Base-by-base conservation (phyloP, 2,888 invertebrate genomes). In the Thera obeliscata region DNA sequence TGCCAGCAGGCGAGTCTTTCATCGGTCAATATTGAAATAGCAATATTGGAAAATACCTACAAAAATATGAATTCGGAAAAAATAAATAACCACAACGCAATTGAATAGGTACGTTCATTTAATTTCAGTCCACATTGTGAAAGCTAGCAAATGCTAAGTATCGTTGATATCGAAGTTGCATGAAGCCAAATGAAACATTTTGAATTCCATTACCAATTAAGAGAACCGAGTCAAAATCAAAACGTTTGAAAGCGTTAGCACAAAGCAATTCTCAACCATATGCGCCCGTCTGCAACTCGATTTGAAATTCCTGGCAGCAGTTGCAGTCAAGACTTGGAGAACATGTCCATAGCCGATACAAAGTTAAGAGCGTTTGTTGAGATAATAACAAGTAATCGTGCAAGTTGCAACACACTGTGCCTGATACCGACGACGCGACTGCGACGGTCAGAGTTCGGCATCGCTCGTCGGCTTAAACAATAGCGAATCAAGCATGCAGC, bases 401-500 rank as follows among this genome's bases (percentile, higher is more conserved):
- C 84, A 88, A 90, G 85, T 89, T 88, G 79, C 80, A 86, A 82
- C 83, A 86, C 83, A 87, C 87, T 87, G 85, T 83, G 79, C 84
- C 75, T 74, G 78, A 81, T 61, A 55, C 50, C 55, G 65, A 55
- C 61, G 74, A 76, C 76, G 76, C 78, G 80, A 78, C 84, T 46
- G 90, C 33, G 55, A 38, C 67, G 67, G 88, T 87, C 89, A 87
- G 87, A 91, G 89, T 90, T 90, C 85, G 83, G 84, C 82, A 80
- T 85, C 76, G 81, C 82, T 87, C 83, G 81, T 81, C 81, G 79
- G 82, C 86, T 90, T 86, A 89, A 90, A 92, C 90, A 92, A 91
- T 91, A 88, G 88, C 87, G 87, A 90, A 92, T 92, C 90, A 90
- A 91, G 88, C 89, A 91, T 93, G 91, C 91, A 89, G 85, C 87